A percentile compares a stretch with the other conserved stretches of the same genome.
Evolutionary conservation across 1,140 invertebrate genomes (phyloP).

Genomic region (Cryptotermes secundus): DNA sequence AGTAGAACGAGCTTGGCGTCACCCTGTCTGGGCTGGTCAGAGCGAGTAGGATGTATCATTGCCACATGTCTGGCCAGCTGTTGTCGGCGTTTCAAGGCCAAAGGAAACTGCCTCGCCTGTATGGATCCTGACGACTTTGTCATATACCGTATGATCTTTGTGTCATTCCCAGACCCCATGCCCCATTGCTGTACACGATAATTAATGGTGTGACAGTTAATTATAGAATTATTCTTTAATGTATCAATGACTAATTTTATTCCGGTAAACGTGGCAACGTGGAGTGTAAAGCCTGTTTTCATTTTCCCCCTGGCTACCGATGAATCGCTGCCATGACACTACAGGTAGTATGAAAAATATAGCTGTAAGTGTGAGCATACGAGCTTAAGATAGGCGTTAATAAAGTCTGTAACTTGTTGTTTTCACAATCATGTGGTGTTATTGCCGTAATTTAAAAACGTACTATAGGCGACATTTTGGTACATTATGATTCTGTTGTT

Average conservation of each 20-base stretch:
- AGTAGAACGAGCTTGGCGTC: conserved; percentile 60
- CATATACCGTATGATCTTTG: neutral
- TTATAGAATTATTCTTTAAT: neutral
- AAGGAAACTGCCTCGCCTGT: neutral
- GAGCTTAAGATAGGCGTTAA: neutral
- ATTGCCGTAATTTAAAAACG: neutral
- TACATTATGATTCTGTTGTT: neutral
- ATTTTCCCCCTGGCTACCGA: conserved; percentile 38
- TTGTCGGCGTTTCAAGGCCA: conserved; percentile 53
- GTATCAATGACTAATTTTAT: neutral
- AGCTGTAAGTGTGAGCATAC: neutral
- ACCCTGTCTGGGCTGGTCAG: conserved; percentile 82
- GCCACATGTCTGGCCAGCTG: conserved; percentile 45
- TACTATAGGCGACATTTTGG: neutral
- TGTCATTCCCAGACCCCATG: neutral
- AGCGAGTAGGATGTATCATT: conserved; percentile 48
- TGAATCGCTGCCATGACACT: conserved; percentile 41
- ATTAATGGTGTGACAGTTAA: neutral
- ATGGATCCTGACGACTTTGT: too few species aligned
- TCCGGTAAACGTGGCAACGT: conserved; percentile 49
- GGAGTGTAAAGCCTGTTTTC: conserved; percentile 61
- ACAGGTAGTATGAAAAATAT: conserved; percentile 39
- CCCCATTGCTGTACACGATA: neutral
- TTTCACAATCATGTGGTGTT: neutral
- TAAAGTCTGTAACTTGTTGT: neutral